Conservation (phyloP, 2,888 invertebrate species). For the Tryphoninae sp. region DNA sequence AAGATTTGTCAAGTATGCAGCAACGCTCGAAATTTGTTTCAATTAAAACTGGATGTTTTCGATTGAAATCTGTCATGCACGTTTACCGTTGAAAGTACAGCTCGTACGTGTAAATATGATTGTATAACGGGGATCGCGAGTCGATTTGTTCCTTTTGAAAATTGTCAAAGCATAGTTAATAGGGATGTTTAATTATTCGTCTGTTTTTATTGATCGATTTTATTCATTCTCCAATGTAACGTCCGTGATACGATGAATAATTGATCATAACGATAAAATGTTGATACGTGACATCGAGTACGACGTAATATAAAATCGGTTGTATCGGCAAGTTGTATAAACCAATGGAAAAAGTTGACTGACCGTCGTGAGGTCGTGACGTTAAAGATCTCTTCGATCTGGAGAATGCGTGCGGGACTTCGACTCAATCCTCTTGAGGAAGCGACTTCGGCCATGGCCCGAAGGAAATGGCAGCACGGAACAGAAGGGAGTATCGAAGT, state of each 20-base stretch:
- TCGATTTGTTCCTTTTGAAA: too few relatives aligned
- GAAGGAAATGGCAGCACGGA: constrained; percentile 31
- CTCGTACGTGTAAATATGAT: too few relatives aligned
- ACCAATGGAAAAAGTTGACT: constrained; percentile 37
- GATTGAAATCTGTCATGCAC: too few relatives aligned
- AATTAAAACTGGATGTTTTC: too few relatives aligned
- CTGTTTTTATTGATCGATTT: not conserved
- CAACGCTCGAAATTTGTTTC: too few relatives aligned
- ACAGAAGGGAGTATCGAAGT: constrained; percentile 46
- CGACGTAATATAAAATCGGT: not conserved
- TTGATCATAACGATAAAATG: not conserved
- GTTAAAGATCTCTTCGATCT: constrained; percentile 47
- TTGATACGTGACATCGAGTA: not conserved
- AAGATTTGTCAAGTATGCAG: too few relatives aligned
- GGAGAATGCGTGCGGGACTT: constrained; percentile 36
- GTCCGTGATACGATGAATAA: not conserved
- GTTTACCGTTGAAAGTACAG: too few relatives aligned
- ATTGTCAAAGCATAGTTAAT: too few relatives aligned
- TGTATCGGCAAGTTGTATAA: not conserved
- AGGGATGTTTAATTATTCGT: not conserved
- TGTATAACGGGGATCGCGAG: too few relatives aligned
- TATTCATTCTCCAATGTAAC: not conserved
- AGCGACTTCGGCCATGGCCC: constrained; percentile 28
- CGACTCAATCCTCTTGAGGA: constrained; percentile 34
- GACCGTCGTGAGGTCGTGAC: constrained; percentile 41